Evolutionary conservation across 2,797 vertebrate genomes (phyloP), one percentile per base, ranked within the genome.

Genomic region (Pseudochromis fuscus): DNA sequence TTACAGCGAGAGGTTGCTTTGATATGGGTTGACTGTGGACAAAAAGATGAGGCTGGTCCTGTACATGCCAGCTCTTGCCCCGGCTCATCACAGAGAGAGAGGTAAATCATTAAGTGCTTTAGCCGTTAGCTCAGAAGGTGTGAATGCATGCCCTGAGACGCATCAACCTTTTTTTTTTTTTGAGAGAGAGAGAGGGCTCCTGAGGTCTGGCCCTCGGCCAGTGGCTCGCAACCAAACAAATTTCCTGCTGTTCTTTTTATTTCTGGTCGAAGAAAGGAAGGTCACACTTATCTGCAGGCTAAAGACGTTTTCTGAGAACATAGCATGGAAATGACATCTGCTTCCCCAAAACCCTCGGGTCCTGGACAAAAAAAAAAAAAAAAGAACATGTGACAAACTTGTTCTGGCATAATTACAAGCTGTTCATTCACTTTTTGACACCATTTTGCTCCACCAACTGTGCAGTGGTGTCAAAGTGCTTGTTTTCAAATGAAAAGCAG

Each of bases 61-160:
- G 37, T 57, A 57, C 91, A 13, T 91, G 92, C 82, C 68, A 18
- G 75, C n/a, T 87, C 90, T 74, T 90, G 92, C 73, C 64, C 40
- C 40, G 21, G 44, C 42, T 77, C 79, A n/a, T n/a, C 57, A 57
- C 50, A 16, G 11, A 24, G 33, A 53, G 53, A 31, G 33, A 69
- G 72, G 61, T 64, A 88, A 91, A 87, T 85, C 81, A 90, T 89
- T 79, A 88, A 84, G 69, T 44, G 13, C 66, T 79, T 83, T 4
- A 30, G 65, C 48, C 71, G 62, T 68, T 33, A 52, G 40, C 72
- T 71, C 5, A 7, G 62, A 76, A 80, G 67, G 60, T 81, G 71
- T 70, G 58, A 75, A 75, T 65, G 68, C 77, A 61, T 69, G 40
- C 52, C 31, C 27, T 28, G 51, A 67, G 72, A 66, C 33, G 50